Base-by-base conservation (phyloP, 1,140 invertebrate species). In the Nymphalis io region DNA sequence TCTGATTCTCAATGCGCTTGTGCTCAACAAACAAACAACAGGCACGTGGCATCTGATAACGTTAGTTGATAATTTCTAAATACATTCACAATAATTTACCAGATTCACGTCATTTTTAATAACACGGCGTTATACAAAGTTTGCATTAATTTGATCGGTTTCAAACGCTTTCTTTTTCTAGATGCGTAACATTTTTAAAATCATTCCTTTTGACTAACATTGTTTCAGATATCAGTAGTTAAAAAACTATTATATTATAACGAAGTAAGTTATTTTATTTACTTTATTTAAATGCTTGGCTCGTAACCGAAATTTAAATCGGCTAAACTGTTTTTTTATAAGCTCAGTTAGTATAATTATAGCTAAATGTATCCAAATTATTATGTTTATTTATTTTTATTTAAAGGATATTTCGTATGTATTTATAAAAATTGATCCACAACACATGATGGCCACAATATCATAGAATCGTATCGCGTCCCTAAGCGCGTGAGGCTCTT, bases 161-260 rank as follows among this genome's bases (percentile, higher is more conserved):
- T 27, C 21, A 55, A 55, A 55, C 51, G 23, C 51, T 55, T 55
- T 55, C 51, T 27, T 55, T 55, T 55, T 51, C 16, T 8, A 51
- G 5, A 1, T 3, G 15, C 5, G 0, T 46, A 46, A 46, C 15
- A 33, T 33, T 33, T 8, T 33, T 33, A 33, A 33, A 33, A 33
- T 33, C 27, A 33, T 8, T 33, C 5, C 10, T 0, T 33, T 2
- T 33, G 27, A 1, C 5, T 33, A 33, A 33, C 6, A 3, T 33
- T 33, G 2, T 33, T 33, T 8, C 27, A 33, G 27, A 3, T 33
- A 33, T 33, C 10, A 8, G 27, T 33, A 33, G 27, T 4, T 33
- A 5, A 33, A 33, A 33, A 33, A 8, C 5, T 33, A 33, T 1
- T 33, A 0, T n/a, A n/a, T n/a, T n/a, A n/a, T n/a, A n/a, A n/a